Evolutionary conservation across 1,140 invertebrate genomes (phyloP).

Genomic region (Cylas formicarius): DNA sequence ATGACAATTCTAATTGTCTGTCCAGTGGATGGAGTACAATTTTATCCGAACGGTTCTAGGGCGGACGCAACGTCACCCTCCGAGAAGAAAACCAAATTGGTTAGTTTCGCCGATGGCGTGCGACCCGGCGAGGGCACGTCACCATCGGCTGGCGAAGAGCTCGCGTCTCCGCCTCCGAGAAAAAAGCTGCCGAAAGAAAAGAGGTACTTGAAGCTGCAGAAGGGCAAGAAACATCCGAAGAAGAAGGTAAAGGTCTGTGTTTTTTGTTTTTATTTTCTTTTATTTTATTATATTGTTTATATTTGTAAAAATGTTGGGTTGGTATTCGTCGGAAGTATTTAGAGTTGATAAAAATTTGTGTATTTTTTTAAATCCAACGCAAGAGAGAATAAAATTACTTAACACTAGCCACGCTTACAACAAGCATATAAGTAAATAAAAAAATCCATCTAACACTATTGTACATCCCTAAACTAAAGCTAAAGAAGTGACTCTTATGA

Average conservation of each 20-base stretch:
- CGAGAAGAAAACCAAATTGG: constrained; percentile 40
- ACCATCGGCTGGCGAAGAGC: constrained; percentile 56
- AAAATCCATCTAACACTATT: too few relatives aligned
- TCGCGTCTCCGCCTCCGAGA: constrained; percentile 56
- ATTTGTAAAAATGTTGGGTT: too few relatives aligned
- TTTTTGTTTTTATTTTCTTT: constrained; percentile 7
- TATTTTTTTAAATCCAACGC: too few relatives aligned
- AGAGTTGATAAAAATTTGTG: too few relatives aligned
- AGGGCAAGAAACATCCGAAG: constrained; percentile 46
- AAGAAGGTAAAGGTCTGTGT: constrained; percentile 43
- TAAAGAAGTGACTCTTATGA: too few relatives aligned
- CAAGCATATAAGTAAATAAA: too few relatives aligned
- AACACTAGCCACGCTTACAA: too few relatives aligned
- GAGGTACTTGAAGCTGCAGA: constrained; percentile 46
- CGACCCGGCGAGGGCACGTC: constrained; percentile 59
- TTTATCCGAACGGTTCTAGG: neutral
- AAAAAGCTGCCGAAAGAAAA: constrained; percentile 42
- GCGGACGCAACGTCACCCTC: neutral
- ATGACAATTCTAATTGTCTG: too few relatives aligned
- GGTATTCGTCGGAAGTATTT: too few relatives aligned
- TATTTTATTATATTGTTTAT: constrained; percentile 6
- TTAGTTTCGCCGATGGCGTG: constrained; percentile 58
- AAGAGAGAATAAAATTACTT: too few relatives aligned
- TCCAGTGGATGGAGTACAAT: neutral
- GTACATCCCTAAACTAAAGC: too few relatives aligned